Base-by-base conservation (phyloP, 2,888 invertebrate species). In the Disparrhopalites patrizii region DNA sequence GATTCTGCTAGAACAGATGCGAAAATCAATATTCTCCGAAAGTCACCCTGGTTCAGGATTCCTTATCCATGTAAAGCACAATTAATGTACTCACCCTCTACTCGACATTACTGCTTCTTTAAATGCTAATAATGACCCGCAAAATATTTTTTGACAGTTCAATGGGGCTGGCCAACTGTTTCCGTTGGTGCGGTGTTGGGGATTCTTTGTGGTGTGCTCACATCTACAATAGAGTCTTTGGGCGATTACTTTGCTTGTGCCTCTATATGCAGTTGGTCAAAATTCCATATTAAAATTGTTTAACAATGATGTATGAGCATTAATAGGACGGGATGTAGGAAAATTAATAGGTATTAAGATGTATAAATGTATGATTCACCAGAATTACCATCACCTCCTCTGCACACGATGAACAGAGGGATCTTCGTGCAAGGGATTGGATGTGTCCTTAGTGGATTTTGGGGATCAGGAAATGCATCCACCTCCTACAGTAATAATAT, bases 181-280 rank as follows among this genome's bases (percentile, higher is more conserved):
- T 87, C 85, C 36, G 76, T 79, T 57, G 84, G 85, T 0, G 88
- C 88, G 0, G 87, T 89, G 15, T 79, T 90, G 65, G 90, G 90
- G 3, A 87, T 90, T 86, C 76, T 90, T 64, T 89, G 89, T 0
- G 90, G 89, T 0, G 88, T 90, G 23, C 78, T 90, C 33, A 88
- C 89, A 0, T 89, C 90, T 72, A 88, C 89, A 0, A 87, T 90
- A 15, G 91, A 61, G 18, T 61, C 61, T 18, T 18, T 61, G n/a
- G 91, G 92, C 76, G 93, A 93, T 78, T 94, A 93, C 80, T 91
- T 92, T 61, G 92, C 92, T n/a, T 91, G 91, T 1, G 90, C 93
- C 0, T 7, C 51, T 7, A 61, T 61, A 60, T 61, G 38, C 40
- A 71, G 72, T 72, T 62, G 62, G 92, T 76, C 80, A 91, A 92